These are phyloP conservation scores for Plebejus melissa DNA, from an alignment of 2,888 invertebrate genomes.

Conservation along the genomic window DNA sequence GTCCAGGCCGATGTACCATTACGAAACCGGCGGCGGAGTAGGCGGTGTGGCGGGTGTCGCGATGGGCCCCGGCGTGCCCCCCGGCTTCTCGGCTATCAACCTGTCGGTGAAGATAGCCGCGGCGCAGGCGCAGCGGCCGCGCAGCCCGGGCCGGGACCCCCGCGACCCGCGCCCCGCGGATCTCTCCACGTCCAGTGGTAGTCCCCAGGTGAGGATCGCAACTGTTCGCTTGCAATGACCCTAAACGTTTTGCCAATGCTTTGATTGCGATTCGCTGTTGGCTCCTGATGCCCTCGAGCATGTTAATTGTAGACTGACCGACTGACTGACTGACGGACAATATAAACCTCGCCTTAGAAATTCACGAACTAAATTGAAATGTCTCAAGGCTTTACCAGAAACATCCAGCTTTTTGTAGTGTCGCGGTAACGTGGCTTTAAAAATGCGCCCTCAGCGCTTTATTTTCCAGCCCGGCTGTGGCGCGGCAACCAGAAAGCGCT, in stretches of 20 bases:
- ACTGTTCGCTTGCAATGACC: constrained; percentile 34
- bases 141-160: constrained; percentile 86
- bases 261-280: neutral
- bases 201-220: constrained; percentile 85
- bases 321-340: neutral
- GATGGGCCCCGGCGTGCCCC: constrained; percentile 83
- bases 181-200: constrained; percentile 91
- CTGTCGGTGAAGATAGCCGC: constrained; percentile 91
- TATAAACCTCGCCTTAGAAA: neutral
- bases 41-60: constrained; percentile 82
- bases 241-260: neutral
- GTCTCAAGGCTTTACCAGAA: neutral
- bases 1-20: constrained; percentile 89
- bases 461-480: neutral
- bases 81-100: constrained; percentile 89
- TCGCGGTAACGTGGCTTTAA: neutral
- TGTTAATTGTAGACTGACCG: neutral
- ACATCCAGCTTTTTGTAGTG: neutral
- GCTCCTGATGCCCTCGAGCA: neutral
- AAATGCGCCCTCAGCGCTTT: neutral
- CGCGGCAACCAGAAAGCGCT: neutral
- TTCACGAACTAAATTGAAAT: neutral
- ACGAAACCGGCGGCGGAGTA: constrained; percentile 80
- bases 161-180: constrained; percentile 90
- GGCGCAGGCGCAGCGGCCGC: constrained; percentile 84